Conservation (phyloP, 1,140 invertebrate genomes). For the Capitella teleta region DNA sequence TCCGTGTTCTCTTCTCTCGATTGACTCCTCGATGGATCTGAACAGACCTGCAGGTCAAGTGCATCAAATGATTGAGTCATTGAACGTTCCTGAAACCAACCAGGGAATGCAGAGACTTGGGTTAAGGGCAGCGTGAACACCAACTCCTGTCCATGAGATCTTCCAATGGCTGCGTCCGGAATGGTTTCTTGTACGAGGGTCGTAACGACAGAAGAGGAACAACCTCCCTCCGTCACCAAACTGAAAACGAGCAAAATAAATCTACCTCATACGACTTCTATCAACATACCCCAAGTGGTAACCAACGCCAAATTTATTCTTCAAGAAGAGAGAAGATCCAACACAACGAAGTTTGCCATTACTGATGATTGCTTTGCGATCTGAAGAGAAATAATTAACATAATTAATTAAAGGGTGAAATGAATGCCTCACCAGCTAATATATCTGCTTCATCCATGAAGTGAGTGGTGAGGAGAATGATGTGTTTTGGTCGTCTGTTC, state of each 20-base stretch:
- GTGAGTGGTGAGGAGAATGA: conserved; percentile 80
- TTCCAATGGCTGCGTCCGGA: too few relatives aligned
- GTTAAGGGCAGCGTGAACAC: too few relatives aligned
- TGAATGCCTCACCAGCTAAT: conserved; percentile 74
- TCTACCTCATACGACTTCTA: background rate
- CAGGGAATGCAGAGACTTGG: background rate
- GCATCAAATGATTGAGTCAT: too few relatives aligned
- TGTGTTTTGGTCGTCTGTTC: conserved; percentile 45
- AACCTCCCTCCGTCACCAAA: too few relatives aligned
- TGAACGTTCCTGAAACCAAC: too few relatives aligned
- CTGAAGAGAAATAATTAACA: conserved; percentile 48
- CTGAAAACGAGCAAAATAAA: background rate
- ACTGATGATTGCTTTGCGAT: conserved; percentile 51
- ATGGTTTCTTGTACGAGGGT: too few relatives aligned
- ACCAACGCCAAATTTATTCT: conserved; percentile 47
- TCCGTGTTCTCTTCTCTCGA: conserved; percentile 31
- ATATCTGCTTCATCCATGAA: conserved; percentile 97
- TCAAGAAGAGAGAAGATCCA: conserved; percentile 51
- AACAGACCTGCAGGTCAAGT: too few relatives aligned
- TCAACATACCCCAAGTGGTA: conserved; percentile 52
- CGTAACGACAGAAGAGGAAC: too few relatives aligned
- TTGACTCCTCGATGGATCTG: conserved; percentile 54
- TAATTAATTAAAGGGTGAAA: background rate
- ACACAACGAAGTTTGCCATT: conserved; percentile 47
- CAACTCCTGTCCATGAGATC: too few relatives aligned